Evolutionary conservation across 2,888 invertebrate genomes (phyloP), one percentile per base, ranked within the genome.

Genomic region (Theodoxus fluviatilis): DNA sequence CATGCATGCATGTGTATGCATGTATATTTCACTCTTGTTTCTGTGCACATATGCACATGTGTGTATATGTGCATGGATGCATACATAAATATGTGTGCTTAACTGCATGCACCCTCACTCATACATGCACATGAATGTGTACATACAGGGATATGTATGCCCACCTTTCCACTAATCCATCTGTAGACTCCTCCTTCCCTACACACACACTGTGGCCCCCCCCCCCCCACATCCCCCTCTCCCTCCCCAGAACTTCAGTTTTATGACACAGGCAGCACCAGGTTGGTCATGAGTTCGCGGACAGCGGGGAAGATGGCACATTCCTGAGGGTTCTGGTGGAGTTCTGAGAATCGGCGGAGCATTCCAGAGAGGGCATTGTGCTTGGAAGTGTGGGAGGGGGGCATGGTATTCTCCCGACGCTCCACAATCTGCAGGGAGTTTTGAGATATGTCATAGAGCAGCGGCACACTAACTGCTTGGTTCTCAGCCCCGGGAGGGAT

Each of bases 301-400:
- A 97, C 92, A 28, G 96, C 95, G 38, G 96, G 95, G 88, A 94
- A 96, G 69, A 97, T 91, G 22, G 95, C 94, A 86, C 96, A 96
- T 84, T 96, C 95, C 80, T 89, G 78, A 52, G 78, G 78, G 68
- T 81, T 81, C 43, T 83, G 81, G 72, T 84, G 82, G 57, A 73
- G 71, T 63, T 87, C 87, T 61, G 81, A 77, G 77, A 84, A 87
- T 18, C 85, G 76, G 68, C 83, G 84, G 38, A 88, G 76, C 80
- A 86, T 83, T 52, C 74, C 76, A 43, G 74, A 77, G 59, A 86
- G 80, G 65, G 82, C 79, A 49, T 79, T 68, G 76, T 79, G 65
- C 76, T 83, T 71, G 77, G 94, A 61, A 93, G 90, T 66, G 18
- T 77, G 76, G 65, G 73, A 73, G n/a, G n/a, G n/a, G n/a, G n/a